Percentiles rank a stretch among this genome's conserved stretches.
Conservation (phyloP, 2,888 invertebrate genomes). For the Rhopalosiphum nymphaeae region DNA sequence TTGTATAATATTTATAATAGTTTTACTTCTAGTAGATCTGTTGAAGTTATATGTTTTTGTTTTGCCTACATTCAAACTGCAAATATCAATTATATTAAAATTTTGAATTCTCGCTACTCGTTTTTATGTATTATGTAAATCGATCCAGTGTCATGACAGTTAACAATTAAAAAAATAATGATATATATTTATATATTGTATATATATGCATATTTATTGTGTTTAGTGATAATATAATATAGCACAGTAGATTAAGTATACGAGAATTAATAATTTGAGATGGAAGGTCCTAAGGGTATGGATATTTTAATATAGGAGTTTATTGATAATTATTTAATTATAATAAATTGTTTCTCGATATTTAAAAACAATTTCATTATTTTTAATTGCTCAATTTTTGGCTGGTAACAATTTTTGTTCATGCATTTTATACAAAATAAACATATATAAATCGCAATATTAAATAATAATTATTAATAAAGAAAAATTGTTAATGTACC, state of each 20-base stretch:
- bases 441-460: background rate
- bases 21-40: background rate
- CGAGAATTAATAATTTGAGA: background rate
- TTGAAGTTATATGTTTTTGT: background rate
- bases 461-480: conserved; percentile 4
- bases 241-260: background rate
- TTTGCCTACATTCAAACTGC: background rate
- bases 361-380: background rate
- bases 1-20: background rate
- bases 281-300: background rate
- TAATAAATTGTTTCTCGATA: background rate
- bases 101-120: background rate
- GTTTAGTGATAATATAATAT: background rate
- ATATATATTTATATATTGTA: background rate
- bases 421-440: background rate
- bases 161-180: background rate
- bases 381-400: background rate
- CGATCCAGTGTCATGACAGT: background rate
- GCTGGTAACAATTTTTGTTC: background rate
- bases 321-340: background rate
- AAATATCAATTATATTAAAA: background rate
- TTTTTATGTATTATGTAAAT: background rate
- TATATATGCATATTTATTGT: background rate
- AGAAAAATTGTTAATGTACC: background rate
- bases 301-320: background rate